A percentile compares a stretch with the other conserved stretches of the same genome.
Evolutionary conservation across 2,113 vertebrate species (phyloP).

Genomic region (Notechis scutatus): DNA sequence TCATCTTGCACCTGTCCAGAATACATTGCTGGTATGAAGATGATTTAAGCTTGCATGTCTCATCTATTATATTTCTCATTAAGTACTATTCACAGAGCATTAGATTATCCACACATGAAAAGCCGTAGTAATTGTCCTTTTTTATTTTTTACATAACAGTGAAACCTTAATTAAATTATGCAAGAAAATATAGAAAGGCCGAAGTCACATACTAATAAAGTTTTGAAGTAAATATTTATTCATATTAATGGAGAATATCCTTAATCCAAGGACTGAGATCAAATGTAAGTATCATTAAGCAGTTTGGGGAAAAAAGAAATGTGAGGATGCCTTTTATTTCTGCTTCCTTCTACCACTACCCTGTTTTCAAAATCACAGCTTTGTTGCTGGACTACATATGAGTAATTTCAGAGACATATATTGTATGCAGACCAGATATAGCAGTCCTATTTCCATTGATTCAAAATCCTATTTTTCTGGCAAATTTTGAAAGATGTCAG

Average conservation of each 20-base stretch:
- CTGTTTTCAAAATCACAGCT: neutral
- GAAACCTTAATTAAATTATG: slow-evolving; percentile 19
- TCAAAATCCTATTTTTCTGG: neutral
- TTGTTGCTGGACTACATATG: neutral
- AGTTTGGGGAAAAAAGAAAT: neutral
- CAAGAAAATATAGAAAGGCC: neutral
- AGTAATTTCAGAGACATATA: neutral
- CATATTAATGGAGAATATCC: neutral
- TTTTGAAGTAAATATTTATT: neutral
- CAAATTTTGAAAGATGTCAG: neutral
- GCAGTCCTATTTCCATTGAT: neutral
- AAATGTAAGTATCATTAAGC: neutral
- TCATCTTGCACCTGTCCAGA: slow-evolving; percentile 1
- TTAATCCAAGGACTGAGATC: neutral
- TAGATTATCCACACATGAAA: slow-evolving; percentile 4
- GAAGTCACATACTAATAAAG: neutral
- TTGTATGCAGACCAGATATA: neutral
- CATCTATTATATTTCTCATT: neutral
- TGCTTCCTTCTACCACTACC: neutral
- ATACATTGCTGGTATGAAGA: slow-evolving; percentile 6
- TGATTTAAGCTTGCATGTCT: slow-evolving; percentile 25
- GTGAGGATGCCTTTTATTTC: neutral
- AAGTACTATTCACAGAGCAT: neutral
- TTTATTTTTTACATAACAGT: neutral
- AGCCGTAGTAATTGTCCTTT: slow-evolving; percentile 7